Percentiles rank a stretch among this genome's conserved stretches.
These are phyloP conservation scores for Eubucco bourcierii DNA, from an alignment of 2,113 vertebrate species.

Conservation along the genomic window DNA sequence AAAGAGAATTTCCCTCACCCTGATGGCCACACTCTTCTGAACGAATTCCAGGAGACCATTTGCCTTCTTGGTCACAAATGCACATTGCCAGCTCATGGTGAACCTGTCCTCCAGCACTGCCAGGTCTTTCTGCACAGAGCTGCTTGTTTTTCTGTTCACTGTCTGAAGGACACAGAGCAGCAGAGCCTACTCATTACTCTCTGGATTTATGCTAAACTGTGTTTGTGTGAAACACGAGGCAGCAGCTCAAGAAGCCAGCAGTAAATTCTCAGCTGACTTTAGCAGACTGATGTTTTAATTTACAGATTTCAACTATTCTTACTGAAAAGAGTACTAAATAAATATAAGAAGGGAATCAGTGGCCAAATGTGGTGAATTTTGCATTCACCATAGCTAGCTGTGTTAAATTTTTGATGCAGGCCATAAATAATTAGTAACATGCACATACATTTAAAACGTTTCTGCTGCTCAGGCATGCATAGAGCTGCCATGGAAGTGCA, in stretches of 20 bases:
- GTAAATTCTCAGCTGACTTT: not conserved
- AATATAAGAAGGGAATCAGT: constrained; percentile 25
- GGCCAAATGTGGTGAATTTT: constrained; percentile 14
- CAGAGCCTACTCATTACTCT: not conserved
- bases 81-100: too few relatives aligned
- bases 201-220: not conserved
- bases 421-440: constrained; percentile 60
- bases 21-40: too few relatives aligned
- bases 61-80: too few relatives aligned
- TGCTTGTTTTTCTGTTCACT: not conserved
- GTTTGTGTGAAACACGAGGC: not conserved
- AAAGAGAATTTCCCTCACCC: too few relatives aligned
- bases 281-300: not conserved
- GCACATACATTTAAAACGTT: not conserved
- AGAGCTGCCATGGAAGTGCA: not conserved
- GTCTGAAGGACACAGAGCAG: not conserved
- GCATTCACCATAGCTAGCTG: constrained; percentile 7
- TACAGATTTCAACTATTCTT: not conserved
- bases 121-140: too few relatives aligned
- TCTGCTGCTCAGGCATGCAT: not conserved
- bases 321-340: constrained; percentile 41
- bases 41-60: too few relatives aligned
- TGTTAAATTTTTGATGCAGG: constrained; percentile 62
- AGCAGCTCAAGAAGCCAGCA: not conserved
- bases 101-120: too few relatives aligned